phyloP scores from a whole-genome alignment of 1,140 invertebrate genomes.

The Drosophila sp. region DNA sequence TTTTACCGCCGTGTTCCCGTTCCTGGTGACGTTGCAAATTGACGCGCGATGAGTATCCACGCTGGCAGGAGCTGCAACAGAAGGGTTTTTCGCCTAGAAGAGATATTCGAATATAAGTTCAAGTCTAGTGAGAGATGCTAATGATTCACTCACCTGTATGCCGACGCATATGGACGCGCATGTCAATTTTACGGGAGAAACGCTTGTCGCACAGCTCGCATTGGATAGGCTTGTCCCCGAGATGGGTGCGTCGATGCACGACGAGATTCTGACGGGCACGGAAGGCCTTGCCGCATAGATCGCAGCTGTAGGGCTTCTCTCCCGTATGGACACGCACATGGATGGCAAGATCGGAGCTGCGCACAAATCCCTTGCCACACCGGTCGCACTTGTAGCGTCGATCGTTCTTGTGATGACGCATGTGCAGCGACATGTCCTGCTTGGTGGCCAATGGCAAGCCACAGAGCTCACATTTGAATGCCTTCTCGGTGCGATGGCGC shows the following conservation, averaged over 20 bases:
- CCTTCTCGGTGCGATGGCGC: constrained; percentile 75
- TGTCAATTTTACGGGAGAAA: constrained; percentile 86
- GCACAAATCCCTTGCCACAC: constrained; percentile 86
- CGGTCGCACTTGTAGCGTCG: constrained; percentile 88
- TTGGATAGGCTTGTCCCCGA: constrained; percentile 86
- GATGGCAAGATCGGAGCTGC: constrained; percentile 86
- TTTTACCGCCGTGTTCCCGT: constrained; percentile 61
- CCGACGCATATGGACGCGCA: constrained; percentile 87
- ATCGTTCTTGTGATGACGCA: constrained; percentile 89
- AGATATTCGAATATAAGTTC: constrained; percentile 5
- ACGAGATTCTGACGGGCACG: constrained; percentile 78
- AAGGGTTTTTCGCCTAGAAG: constrained; percentile 73
- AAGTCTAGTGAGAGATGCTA: not conserved
- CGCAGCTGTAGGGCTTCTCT: constrained; percentile 81
- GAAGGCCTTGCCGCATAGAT: constrained; percentile 75
- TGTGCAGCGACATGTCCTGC: constrained; percentile 73
- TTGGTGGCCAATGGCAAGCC: constrained; percentile 68
- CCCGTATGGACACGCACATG: constrained; percentile 77
- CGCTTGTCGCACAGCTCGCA: constrained; percentile 86
- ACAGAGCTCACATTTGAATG: constrained; percentile 76
- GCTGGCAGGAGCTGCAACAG: constrained; percentile 66
- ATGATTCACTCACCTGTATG: constrained; percentile 86
- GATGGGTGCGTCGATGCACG: constrained; percentile 77
- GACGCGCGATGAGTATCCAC: constrained; percentile 74
- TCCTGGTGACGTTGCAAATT: constrained; percentile 74